Base-by-base conservation (phyloP, 2,888 invertebrate genomes). In the Xylophagus ater region DNA sequence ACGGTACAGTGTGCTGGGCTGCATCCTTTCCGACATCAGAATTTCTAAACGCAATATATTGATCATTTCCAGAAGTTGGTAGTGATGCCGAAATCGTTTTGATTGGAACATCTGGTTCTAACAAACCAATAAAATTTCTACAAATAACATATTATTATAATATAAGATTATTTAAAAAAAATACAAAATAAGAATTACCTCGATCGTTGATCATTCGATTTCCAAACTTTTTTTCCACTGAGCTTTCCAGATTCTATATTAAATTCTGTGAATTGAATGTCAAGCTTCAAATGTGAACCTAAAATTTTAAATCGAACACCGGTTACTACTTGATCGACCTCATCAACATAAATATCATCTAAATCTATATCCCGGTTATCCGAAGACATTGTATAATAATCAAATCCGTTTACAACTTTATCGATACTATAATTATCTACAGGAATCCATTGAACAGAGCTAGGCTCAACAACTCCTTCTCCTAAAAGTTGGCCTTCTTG, bases 261-360 rank as follows among this genome's bases (percentile, higher is more conserved):
- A 57, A 84, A 81, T 6, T 79, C 78, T 1, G 82, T 80, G 1
- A 73, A 69, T 41, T 70, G 71, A 41, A 84, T 79, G 66, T 85
- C 84, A 47, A 85, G 73, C 62, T 85, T 85, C 40, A 86, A 56
- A 55, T 85, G 84, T 0, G 78, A 69, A n/a, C 86, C 86, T 19
- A 86, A 66, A 57, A 74, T 67, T 40, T 79, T 70, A 61, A 84
- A 81, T 48, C 78, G 72, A 0, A 76, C 65, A 20, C 78, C 82
- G 34, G 84, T 86, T 25, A 86, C 55, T 4, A 84, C 65, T 50
- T 78, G 72, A 5, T 32, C 21, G 4, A 25, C 18, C 39, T 75
- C 23, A 4, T 5, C 75, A 0, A 76, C 76, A 21, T 70, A 66
- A 34, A 85, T 59, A 52, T 82, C 79, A 52, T 86, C 85, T 49